Evolutionary conservation across 2,797 vertebrate genomes (phyloP), one percentile per base, ranked within the genome.

Genomic region (Urophycis tenuis): DNA sequence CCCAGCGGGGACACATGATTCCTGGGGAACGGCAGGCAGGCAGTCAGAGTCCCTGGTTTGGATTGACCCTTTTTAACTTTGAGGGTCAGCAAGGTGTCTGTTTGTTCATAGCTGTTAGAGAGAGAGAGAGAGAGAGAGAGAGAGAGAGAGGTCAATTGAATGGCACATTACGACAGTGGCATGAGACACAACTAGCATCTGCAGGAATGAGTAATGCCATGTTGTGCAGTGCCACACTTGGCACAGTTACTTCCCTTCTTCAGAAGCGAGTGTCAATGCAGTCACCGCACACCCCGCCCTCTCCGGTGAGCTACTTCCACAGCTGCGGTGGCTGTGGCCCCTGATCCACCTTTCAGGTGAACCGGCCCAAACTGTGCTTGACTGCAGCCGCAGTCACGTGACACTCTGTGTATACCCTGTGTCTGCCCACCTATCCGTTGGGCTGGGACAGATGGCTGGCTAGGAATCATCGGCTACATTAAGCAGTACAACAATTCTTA

Each of bases 1-100:
- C 6, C 85, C 86, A 87, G 53, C 86, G 10, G n/a, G 84, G 60
- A 73, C 35, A 34, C 89, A 86, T 86, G 33, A 29, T 82, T 77
- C 12, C 72, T 15, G 39, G 22, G 5, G 1, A 39, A n/a, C 72
- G 9, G 14, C 39, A 41, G 39, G 15, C 11, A 4, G 53, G 53
- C 22, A 3, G 53, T 22, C 22, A 3, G 25, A 19, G 67, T 17
- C 72, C 15, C 33, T 9, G 25, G 17, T 41, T 7, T 8, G 15
- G 32, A 10, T 4, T 2, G 12, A 19, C 22, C 53, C 53, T 60
- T n/a, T 25, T 60, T 60, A 60, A 25, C 22, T 19, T n/a, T n/a
- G n/a, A n/a, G n/a, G n/a, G n/a, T n/a, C n/a, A n/a, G n/a, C n/a
- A 25, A 60, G 53, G 53, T 60, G 1, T 53, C 6, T 25, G 22